phyloP scores from a whole-genome alignment of 2,888 invertebrate genomes.

The Camponotus fellah region DNA sequence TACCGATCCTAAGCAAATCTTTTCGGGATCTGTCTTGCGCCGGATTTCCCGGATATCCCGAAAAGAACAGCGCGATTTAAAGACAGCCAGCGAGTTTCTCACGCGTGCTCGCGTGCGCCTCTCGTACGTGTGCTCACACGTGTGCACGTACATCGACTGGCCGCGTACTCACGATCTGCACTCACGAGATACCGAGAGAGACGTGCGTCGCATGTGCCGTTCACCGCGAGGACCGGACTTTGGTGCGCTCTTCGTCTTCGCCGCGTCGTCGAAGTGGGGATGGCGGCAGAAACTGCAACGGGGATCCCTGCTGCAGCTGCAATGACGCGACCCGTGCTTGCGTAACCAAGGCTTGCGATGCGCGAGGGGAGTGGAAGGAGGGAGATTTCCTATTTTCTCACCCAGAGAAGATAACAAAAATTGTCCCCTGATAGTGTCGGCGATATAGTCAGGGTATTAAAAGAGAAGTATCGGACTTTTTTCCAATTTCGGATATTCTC shows the following conservation, averaged over 20 bases:
- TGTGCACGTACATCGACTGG: constrained; percentile 75
- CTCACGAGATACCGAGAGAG: constrained; percentile 50
- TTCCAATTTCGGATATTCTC: constrained; percentile 38
- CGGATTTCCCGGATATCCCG: background rate
- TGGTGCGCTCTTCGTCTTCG: constrained; percentile 62
- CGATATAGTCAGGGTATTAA: background rate
- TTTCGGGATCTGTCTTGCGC: background rate
- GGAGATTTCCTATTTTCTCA: constrained; percentile 13
- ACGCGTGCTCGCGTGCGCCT: constrained; percentile 49
- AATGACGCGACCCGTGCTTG: constrained; percentile 59
- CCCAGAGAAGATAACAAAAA: background rate
- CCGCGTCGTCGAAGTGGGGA: constrained; percentile 59
- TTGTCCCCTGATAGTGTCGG: background rate
- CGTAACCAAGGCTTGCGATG: constrained; percentile 28
- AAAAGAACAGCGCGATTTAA: constrained; percentile 38
- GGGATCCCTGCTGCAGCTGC: constrained; percentile 62
- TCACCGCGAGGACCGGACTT: constrained; percentile 60
- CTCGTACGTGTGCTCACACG: constrained; percentile 70
- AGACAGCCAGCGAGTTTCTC: constrained; percentile 56
- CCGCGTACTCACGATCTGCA: constrained; percentile 48
- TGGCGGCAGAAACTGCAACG: constrained; percentile 61
- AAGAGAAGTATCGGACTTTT: constrained; percentile 4
- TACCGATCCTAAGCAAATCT: background rate
- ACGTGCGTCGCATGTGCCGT: constrained; percentile 76
- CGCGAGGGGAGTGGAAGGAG: background rate